Evolutionary conservation across 2,797 vertebrate genomes (phyloP), one percentile per base, ranked within the genome.

Genomic region (Sebastes nivosus): DNA sequence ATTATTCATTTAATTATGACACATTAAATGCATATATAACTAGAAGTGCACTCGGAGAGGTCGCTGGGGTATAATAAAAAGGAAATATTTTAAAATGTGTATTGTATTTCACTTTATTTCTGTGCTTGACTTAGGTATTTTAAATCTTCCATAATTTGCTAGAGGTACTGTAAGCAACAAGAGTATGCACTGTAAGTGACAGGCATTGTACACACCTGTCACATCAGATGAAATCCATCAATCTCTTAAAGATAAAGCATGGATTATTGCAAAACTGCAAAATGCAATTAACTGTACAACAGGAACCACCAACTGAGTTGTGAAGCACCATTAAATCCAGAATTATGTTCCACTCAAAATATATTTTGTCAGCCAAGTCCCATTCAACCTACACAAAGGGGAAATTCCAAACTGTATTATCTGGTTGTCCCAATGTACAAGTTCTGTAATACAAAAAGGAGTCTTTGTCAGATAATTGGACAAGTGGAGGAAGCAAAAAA

Each of bases 381-480:
- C 61, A 68, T 79, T 87, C 54, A 66, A 72, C 59, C 38, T 52
- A 61, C 30, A 64, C 34, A 75, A 77, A 16, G 34, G 69, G 91
- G 89, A 86, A 87, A 85, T 88, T 86, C 92, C 58, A 57, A 79
- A 88, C 80, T 67, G 80, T 79, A 70, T 76, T 50, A 80, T 68
- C 76, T 68, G 10, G 27, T 69, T 50, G 29, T 75, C 18, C 79
- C 22, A 24, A 80, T 77, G 74, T 71, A 67, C 32, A 77, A 89
- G 74, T 60, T 67, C 10, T 72, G 57, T 67, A 24, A 68, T 38
- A 82, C 29, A 87, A 86, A 88, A 91, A 73, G 63, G 67, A 20
- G 34, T 77, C 88, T 83, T 93, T 93, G 88, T 90, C 32, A 66
- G 70, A 91, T 90, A 90, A 92, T 87, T 89, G 80, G 66, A 78